Base-by-base conservation (phyloP, 2,797 vertebrate species). In the Aplochiton taeniatus region DNA sequence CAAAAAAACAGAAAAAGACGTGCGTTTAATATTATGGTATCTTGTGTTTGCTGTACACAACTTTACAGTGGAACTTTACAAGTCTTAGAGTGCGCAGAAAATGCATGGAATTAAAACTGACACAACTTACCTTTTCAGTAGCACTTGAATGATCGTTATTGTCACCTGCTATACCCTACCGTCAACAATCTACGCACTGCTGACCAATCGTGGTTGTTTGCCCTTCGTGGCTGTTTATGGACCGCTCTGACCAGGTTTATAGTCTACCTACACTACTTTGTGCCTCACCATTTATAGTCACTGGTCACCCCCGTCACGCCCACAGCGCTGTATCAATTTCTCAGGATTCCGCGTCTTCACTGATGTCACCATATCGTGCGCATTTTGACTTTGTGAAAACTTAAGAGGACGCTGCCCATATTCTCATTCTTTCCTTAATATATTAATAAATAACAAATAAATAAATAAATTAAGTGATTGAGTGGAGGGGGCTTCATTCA, bases 321-420 rank as follows among this genome's bases (percentile, higher is more conserved):
- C 50, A 63, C 61, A 75, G 74, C 82, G 85, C 76, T 51, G 70
- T 78, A 81, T 80, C 84, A 63, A 85, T 84, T 86, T 87, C 79
- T 81, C 73, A 73, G 85, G 75, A 85, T 78, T 81, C 72, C 73
- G 87, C 78, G 80, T 77, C 76, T 69, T 71, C 69, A 74, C 63
- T 92, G 90, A 93, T 90, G 90, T 92, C 89, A 91, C 73, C 56
- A 61, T 83, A 79, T 88, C 86, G 84, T 85, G 81, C 80, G 83
- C 83, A 86, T 66, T 61, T 66, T 72, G 65, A 73, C 68, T 12
- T 47, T 57, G 46, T 41, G 46, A 68, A 72, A 72, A 68, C 63
- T 71, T 76, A 50, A 59, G 85, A 78, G 72, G 78, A 73, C 63
- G 80, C 67, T 78, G 65, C 72, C 66, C 58, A 66, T 59, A 82